Percentiles rank a stretch among this genome's conserved stretches.
Conservation (phyloP, 1,140 invertebrate genomes). For the Scaptodrosophila lebanonensis region DNA sequence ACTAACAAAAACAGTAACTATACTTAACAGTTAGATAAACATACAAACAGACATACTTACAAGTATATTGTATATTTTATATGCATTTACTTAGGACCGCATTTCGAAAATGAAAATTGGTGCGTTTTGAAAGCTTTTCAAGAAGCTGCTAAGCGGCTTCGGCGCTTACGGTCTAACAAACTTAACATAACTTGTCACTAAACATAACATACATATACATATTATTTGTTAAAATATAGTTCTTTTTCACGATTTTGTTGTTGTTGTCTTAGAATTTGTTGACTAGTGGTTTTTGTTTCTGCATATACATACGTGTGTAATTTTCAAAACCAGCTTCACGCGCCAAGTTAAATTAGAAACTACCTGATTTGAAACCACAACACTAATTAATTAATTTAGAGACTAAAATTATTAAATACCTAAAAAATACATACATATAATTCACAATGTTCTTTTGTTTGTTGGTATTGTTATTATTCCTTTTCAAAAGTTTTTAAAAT, state of each 20-base stretch:
- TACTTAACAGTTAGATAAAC: too few relatives aligned
- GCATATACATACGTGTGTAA: slow-evolving; percentile 16
- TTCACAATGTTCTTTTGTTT: slow-evolving; percentile 58
- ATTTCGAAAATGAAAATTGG: slow-evolving; percentile 66
- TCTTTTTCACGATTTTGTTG: slow-evolving; percentile 8
- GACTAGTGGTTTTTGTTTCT: slow-evolving; percentile 52
- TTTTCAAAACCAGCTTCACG: slow-evolving; percentile 4
- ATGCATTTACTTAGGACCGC: slow-evolving; percentile 9
- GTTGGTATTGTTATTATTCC: slow-evolving; percentile 22
- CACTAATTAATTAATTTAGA: slow-evolving; percentile 49
- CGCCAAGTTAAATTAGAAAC: slow-evolving; percentile 36
- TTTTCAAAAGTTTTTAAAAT: slow-evolving; percentile 13
- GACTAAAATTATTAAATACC: slow-evolving; percentile 44
- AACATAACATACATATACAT: neutral
- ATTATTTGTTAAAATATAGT: slow-evolving; percentile 30
- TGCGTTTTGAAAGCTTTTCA: slow-evolving; percentile 1
- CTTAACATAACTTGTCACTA: slow-evolving; percentile 4
- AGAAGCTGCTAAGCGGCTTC: neutral
- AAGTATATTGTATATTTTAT: too few relatives aligned
- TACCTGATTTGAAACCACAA: slow-evolving; percentile 69
- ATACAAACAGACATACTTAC: too few relatives aligned
- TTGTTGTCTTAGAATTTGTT: slow-evolving; percentile 28
- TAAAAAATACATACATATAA: slow-evolving; percentile 68
- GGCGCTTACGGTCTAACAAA: too few relatives aligned
- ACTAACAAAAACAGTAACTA: too few relatives aligned